Evolutionary conservation across 2,888 invertebrate genomes (phyloP).

Genomic region (Sphinx pinastri): DNA sequence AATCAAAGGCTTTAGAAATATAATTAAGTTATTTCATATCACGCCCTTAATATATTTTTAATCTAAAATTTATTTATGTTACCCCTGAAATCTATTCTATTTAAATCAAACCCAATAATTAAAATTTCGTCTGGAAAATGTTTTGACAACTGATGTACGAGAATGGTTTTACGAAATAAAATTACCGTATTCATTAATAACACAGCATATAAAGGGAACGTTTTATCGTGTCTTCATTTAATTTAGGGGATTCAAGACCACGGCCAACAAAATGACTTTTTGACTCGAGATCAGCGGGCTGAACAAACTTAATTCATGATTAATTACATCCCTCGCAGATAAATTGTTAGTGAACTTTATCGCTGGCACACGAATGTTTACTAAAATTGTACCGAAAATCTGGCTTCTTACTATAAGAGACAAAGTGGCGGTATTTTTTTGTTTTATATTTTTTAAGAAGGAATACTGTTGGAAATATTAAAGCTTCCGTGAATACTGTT

Average conservation of each 20-base stretch:
- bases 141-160: neutral
- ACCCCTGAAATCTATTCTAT: too few relatives aligned
- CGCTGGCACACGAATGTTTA: constrained; percentile 6
- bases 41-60: too few relatives aligned
- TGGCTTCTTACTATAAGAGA: neutral
- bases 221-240: constrained; percentile 9
- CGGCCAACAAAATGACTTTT: constrained; percentile 20
- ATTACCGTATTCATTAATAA: neutral
- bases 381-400: neutral
- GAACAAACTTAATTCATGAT: constrained; percentile 16
- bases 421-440: neutral
- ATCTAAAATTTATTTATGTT: too few relatives aligned
- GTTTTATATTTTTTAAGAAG: too few relatives aligned
- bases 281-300: constrained; percentile 22
- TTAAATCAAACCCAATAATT: too few relatives aligned
- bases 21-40: too few relatives aligned
- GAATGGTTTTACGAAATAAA: neutral
- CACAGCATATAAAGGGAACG: neutral
- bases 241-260: constrained; percentile 2
- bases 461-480: too few relatives aligned
- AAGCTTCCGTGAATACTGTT: too few relatives aligned
- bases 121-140: too few relatives aligned
- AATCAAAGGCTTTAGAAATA: too few relatives aligned
- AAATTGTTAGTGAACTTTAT: constrained; percentile 18
- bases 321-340: constrained; percentile 14